These are phyloP conservation scores for Sitta europaea DNA, from an alignment of 2,113 vertebrate genomes.

Conservation along the genomic window DNA sequence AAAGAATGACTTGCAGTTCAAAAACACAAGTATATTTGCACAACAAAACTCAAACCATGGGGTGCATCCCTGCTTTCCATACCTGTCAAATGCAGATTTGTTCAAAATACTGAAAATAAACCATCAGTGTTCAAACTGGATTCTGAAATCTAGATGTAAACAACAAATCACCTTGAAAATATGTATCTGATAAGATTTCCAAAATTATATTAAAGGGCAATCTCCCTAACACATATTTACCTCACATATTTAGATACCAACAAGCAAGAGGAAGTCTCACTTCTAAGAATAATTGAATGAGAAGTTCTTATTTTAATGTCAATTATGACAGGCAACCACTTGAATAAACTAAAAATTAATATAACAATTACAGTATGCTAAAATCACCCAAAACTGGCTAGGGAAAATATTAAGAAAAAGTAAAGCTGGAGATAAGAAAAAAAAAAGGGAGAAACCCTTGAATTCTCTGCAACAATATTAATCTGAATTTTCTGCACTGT, in stretches of 20 bases:
- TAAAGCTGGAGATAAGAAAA: neutral
- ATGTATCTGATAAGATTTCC: neutral
- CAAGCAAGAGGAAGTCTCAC: neutral
- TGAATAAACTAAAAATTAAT: neutral
- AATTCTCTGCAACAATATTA: neutral
- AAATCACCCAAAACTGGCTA: neutral
- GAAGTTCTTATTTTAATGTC: neutral
- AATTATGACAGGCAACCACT: neutral
- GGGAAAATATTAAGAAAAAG: neutral
- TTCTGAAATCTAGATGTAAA: neutral
- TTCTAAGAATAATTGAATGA: neutral
- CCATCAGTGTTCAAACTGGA: neutral
- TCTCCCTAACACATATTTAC: neutral
- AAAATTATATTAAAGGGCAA: neutral
- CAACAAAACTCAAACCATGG: neutral
- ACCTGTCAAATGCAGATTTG: neutral
- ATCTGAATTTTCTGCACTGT: neutral
- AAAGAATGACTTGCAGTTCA: neutral
- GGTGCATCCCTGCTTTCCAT: neutral
- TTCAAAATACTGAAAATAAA: neutral
- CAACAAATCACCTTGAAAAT: neutral
- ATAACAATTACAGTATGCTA: neutral
- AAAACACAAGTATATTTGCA: neutral
- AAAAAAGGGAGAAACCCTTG: neutral
- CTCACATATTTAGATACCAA: neutral